Percentiles rank a stretch among this genome's conserved stretches.
phyloP scores from a whole-genome alignment of 1,140 invertebrate species.

The fruit fly (Drosophila melanogaster) region Release_6_plus_ISO1_MT NT_037436.4:3929001-3929500 shows the following conservation, averaged over 20 bases:
- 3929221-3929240: conserved; percentile 45
- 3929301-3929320: conserved; percentile 57
- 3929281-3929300: conserved; percentile 81
- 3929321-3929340: conserved; percentile 31
- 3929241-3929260: conserved; percentile 57
- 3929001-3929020: conserved; percentile 81
- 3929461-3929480: background rate
- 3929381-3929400: conserved; percentile 36
- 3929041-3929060: conserved; percentile 22
- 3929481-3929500: background rate
- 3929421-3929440: conserved; percentile 26
- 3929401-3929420: conserved; percentile 38
- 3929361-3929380: conserved; percentile 76
- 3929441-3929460: background rate
- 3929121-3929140: conserved; percentile 10
- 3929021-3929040: conserved; percentile 40
- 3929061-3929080: background rate
- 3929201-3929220: conserved; percentile 49
- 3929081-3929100: no score
- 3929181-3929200: conserved; percentile 44
- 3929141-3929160: conserved; percentile 37
- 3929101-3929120: conserved; percentile 25
- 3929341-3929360: conserved; percentile 69
- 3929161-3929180: conserved; percentile 31
- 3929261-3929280: conserved; percentile 65